These are phyloP conservation scores for Aeoliscus strigatus DNA, from an alignment of 2,797 vertebrate species.

Conservation along the genomic window DNA sequence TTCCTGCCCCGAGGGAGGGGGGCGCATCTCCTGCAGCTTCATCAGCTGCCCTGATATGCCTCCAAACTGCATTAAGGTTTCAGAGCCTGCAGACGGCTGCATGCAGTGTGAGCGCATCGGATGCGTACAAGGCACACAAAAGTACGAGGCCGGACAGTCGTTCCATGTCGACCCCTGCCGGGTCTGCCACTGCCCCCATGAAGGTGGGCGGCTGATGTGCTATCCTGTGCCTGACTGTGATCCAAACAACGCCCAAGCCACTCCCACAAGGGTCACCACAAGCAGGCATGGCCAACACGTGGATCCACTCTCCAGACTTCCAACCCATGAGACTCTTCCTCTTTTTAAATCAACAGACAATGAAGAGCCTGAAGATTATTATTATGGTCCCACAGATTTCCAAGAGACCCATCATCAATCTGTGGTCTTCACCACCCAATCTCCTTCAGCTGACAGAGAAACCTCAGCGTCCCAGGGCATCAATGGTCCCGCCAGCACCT, in stretches of 20 bases:
- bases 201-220: conserved; percentile 88
- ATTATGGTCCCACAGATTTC: conserved; percentile 60
- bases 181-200: conserved; percentile 88
- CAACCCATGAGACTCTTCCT: too few relatives aligned
- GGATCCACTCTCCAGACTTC: too few relatives aligned
- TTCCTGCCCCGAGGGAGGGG: conserved; percentile 85
- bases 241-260: conserved; percentile 26
- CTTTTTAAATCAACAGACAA: too few relatives aligned
- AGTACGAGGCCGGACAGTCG: conserved; percentile 86
- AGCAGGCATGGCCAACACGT: too few relatives aligned
- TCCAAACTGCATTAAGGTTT: conserved; percentile 84
- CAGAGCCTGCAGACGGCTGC: conserved; percentile 81
- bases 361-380: conserved; percentile 67
- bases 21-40: conserved; percentile 90
- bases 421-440: conserved; percentile 23
- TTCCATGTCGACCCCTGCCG: conserved; percentile 83
- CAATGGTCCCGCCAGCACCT: too few relatives aligned
- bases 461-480: conserved; percentile 20
- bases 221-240: conserved; percentile 84
- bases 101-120: conserved; percentile 85
- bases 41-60: conserved; percentile 91
- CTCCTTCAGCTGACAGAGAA: conserved; percentile 19
- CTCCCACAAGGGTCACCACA: too few relatives aligned
- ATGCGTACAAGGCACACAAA: conserved; percentile 76
- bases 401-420: conserved; percentile 36